Evolutionary conservation across 2,888 invertebrate genomes (phyloP), one percentile per base, ranked within the genome.

Genomic region (Meghimatium bilineatum): DNA sequence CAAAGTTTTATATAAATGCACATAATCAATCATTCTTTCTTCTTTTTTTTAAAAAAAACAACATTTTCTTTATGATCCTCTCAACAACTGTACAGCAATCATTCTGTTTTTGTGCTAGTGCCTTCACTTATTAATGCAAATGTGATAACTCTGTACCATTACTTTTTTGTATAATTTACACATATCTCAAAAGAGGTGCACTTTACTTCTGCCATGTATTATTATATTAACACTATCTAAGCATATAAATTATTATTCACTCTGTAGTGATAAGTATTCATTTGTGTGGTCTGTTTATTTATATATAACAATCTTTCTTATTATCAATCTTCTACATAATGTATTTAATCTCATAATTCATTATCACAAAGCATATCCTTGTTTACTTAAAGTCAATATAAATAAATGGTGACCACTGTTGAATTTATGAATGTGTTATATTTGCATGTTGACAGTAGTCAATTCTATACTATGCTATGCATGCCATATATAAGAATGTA

Each of bases 41-140:
- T 44, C 49, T 26, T 72, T 38, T 38, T 23, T 72, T 72, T 49
- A 38, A 36, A 29, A 29, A 12, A 2, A 29, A 14, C 14, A 29
- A 10, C 56, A 56, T 23, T 23, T 2, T 56, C 17, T 20, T 17
- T 56, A 20, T 23, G 20, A 49, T 49, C 17, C 8, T 23, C 6
- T 12, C 20, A 32, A 12, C 32, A 66, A 32, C 32, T 32, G 71
- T 38, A 71, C 36, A 29, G n/a, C 6, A 2, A 32, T 26, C 67
- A 10, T 23, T 71, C 26, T 32, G 26, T 44, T 67, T n/a, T 78
- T 29, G 2, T 44, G 36, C 44, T 63, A 29, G 78, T 78, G 78
- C 78, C 78, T 78, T 78, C 66, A n/a, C 38, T 49, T 78, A 78
- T 67, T 78, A 20, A 66, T 78, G 44, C 38, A 78, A 67, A 78